Base-by-base conservation (phyloP, 2,113 vertebrate species). In the Columbina picui region DNA sequence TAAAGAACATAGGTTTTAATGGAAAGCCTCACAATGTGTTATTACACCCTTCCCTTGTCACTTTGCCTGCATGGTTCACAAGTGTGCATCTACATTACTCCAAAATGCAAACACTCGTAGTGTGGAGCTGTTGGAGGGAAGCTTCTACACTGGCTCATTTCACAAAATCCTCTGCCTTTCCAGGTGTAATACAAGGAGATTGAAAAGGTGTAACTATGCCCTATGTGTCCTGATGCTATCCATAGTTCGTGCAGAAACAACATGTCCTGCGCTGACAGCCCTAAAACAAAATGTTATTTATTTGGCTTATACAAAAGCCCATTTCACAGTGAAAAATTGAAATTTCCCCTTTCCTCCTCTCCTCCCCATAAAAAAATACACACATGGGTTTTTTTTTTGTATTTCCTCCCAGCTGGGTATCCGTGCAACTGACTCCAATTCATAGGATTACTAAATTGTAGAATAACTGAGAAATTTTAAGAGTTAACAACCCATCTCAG, bases 171-270 rank as follows among this genome's bases (percentile, higher is more conserved):
- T 87, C 57, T 84, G 45, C 55, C 55, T 53, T 90, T 67, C 67
- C 64, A 81, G 77, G 41, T 80, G 32, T 55, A 67, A 69, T 10
- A 26, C 64, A 32, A 19, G n/a, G 78, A 87, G 63, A 90, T 55
- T 29, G 81, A 76, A 50, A 93, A 88, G 55, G 21, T 75, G 6
- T 43, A 90, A 91, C 73, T 82, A 61, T 47, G 75, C 77, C 76
- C 53, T 73, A 73, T 34, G 52, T 71, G 69, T 41, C 76, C 70
- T 47, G 87, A 90, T 76, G 63, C 64, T 80, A 86, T 32, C 63
- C 68, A 52, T 20, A 80, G 83, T 61, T 93, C 60, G 94, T 5
- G 7, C 50, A 95, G 85, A 77, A 93, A 84, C 47, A 86, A 82
- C 47, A 50, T 14, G 68, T 75, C 41, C 85, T 65, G 63, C 70